These are phyloP conservation scores for Strigamia maritima DNA, from an alignment of 2,888 invertebrate species.

Conservation along the genomic window DNA sequence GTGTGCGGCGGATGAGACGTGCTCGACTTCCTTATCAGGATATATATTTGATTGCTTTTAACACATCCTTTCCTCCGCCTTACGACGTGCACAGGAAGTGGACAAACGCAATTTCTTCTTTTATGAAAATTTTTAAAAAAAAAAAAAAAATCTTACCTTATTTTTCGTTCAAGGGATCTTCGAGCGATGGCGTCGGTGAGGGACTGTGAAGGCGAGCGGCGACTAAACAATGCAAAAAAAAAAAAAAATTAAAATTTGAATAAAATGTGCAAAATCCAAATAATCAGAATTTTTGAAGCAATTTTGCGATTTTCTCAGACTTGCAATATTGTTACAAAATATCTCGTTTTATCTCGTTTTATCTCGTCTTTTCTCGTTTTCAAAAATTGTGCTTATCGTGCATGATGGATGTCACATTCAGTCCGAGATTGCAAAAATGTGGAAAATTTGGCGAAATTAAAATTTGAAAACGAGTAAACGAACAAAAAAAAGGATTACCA, in stretches of 20 bases:
- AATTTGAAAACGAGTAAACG: background rate
- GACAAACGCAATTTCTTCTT: background rate
- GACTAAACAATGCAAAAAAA: background rate
- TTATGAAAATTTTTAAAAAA: background rate
- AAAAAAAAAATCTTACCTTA: background rate
- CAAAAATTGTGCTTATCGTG: too few species aligned
- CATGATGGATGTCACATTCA: too few species aligned
- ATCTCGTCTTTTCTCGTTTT: too few species aligned
- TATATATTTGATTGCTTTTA: conserved; percentile 4
- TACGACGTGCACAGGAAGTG: background rate
- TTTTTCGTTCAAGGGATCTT: background rate
- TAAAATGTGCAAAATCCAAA: too few species aligned
- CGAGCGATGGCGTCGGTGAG: background rate
- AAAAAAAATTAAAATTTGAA: too few species aligned
- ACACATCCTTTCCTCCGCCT: background rate
- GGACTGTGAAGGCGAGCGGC: background rate
- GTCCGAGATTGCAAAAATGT: too few species aligned
- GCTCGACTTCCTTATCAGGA: conserved; percentile 4
- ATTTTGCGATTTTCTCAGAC: too few species aligned
- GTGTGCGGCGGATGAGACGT: background rate
- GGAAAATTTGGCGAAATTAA: background rate
- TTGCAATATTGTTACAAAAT: too few species aligned
- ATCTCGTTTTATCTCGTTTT: too few species aligned
- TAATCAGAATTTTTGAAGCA: too few species aligned
- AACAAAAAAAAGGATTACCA: background rate